A percentile compares a stretch with the other conserved stretches of the same genome.
Evolutionary conservation across 2,888 invertebrate genomes (phyloP).

Genomic region (Tortrix viridana): DNA sequence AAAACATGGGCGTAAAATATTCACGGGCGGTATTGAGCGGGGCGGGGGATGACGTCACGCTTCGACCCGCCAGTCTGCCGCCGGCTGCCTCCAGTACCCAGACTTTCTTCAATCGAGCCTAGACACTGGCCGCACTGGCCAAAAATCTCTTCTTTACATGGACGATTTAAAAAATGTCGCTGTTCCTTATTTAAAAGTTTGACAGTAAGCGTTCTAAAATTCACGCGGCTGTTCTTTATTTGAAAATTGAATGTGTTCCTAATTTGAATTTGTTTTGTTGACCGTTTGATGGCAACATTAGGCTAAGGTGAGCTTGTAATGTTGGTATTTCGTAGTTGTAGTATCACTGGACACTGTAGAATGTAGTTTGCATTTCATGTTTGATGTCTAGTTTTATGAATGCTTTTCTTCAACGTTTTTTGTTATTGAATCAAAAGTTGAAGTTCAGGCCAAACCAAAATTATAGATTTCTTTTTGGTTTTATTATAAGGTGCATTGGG

Average conservation of each 20-base stretch:
- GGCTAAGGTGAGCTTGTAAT: constrained; percentile 53
- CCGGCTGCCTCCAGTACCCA: constrained; percentile 60
- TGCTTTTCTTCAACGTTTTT: too few relatives aligned
- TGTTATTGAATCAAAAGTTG: too few relatives aligned
- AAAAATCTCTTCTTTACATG: constrained; percentile 41
- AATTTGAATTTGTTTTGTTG: constrained; percentile 42
- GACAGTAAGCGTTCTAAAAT: too few relatives aligned
- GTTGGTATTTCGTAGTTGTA: constrained; percentile 4
- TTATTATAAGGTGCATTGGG: too few relatives aligned
- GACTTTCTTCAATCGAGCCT: constrained; percentile 56
- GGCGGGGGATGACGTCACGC: constrained; percentile 69
- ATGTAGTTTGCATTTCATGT: constrained; percentile 2
- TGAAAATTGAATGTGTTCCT: neutral
- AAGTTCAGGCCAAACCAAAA: too few relatives aligned
- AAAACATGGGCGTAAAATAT: constrained; percentile 72
- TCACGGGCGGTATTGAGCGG: constrained; percentile 60
- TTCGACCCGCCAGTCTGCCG: constrained; percentile 71
- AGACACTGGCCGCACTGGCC: constrained; percentile 52
- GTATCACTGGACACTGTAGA: constrained; percentile 14
- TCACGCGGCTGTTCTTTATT: too few relatives aligned
- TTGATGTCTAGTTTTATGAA: neutral
- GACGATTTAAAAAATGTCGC: constrained; percentile 16
- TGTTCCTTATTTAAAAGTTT: neutral
- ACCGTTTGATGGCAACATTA: constrained; percentile 48
- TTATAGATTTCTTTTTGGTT: too few relatives aligned